phyloP scores from a whole-genome alignment of 2,888 invertebrate genomes.

The Volucella inflata region DNA sequence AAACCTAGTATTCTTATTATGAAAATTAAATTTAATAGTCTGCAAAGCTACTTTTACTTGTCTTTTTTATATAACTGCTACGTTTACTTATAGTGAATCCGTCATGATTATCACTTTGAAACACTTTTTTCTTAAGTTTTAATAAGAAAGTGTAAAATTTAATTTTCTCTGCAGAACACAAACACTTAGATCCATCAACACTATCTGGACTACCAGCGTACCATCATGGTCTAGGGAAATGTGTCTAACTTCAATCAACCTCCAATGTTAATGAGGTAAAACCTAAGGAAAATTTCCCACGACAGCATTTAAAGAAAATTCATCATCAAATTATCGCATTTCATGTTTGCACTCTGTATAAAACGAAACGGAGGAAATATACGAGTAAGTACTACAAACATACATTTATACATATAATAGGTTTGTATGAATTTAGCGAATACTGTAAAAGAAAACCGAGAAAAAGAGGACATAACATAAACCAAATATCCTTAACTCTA shows the following conservation, averaged over 20 bases:
- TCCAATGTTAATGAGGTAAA: conserved; percentile 64
- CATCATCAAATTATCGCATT: conserved; percentile 71
- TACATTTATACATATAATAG: background rate
- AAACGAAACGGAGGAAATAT: conserved; percentile 24
- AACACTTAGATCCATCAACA: conserved; percentile 64
- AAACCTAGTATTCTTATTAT: too few relatives aligned
- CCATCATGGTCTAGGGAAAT: conserved; percentile 53
- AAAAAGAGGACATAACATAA: conserved; percentile 47
- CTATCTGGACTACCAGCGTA: conserved; percentile 48
- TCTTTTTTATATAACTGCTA: too few relatives aligned
- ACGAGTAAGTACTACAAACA: conserved; percentile 34
- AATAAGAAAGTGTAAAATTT: conserved; percentile 21
- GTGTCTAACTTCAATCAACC: conserved; percentile 61
- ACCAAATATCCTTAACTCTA: conserved; percentile 49
- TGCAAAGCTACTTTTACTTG: too few relatives aligned
- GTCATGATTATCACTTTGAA: background rate
- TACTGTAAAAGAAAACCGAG: conserved; percentile 22
- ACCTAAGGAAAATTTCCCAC: conserved; percentile 64
- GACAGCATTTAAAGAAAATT: conserved; percentile 68
- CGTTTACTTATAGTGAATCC: background rate
- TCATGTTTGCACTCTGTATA: conserved; percentile 61
- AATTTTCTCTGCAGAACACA: conserved; percentile 18
- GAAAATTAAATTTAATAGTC: too few relatives aligned
- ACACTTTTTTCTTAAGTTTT: background rate
- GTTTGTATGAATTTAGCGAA: too few relatives aligned